These are phyloP conservation scores for Platypus cylindrus DNA, from an alignment of 2,888 invertebrate genomes.

Conservation along the genomic window DNA sequence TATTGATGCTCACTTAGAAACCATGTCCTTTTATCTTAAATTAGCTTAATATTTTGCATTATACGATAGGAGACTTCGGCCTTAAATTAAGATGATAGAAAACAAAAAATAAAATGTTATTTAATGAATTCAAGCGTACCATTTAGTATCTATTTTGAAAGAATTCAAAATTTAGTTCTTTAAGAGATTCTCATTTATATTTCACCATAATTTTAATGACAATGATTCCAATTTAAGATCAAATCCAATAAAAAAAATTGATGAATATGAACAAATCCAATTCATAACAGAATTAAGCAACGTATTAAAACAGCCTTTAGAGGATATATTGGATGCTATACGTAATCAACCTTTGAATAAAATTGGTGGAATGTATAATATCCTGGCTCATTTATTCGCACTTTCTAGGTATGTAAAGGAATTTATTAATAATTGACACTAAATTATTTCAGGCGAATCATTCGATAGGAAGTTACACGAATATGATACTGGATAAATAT, in stretches of 20 bases:
- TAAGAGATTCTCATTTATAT: background rate
- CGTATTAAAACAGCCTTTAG: constrained; percentile 33
- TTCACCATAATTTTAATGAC: background rate
- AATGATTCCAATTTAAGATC: constrained; percentile 5
- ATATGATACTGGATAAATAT: too few relatives aligned
- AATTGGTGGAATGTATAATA: constrained; percentile 50
- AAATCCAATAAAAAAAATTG: constrained; percentile 36
- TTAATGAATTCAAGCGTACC: background rate
- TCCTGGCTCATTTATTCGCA: constrained; percentile 30
- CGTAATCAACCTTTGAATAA: constrained; percentile 44
- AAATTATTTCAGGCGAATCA: too few relatives aligned
- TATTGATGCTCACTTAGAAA: too few relatives aligned
- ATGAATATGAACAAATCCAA: constrained; percentile 25
- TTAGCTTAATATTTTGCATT: too few relatives aligned
- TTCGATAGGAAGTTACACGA: too few relatives aligned
- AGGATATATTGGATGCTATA: constrained; percentile 39
- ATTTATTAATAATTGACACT: too few relatives aligned
- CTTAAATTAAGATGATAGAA: too few relatives aligned
- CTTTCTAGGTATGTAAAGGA: constrained; percentile 13
- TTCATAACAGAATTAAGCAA: constrained; percentile 41
- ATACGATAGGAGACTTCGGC: too few relatives aligned
- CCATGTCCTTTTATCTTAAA: too few relatives aligned
- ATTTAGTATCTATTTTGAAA: background rate
- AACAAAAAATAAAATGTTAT: too few relatives aligned
- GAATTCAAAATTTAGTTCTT: background rate